Evolutionary conservation across 2,113 vertebrate species (phyloP), one percentile per base, ranked within the genome.

Genomic region (Gasterosteus aculeatus): DNA sequence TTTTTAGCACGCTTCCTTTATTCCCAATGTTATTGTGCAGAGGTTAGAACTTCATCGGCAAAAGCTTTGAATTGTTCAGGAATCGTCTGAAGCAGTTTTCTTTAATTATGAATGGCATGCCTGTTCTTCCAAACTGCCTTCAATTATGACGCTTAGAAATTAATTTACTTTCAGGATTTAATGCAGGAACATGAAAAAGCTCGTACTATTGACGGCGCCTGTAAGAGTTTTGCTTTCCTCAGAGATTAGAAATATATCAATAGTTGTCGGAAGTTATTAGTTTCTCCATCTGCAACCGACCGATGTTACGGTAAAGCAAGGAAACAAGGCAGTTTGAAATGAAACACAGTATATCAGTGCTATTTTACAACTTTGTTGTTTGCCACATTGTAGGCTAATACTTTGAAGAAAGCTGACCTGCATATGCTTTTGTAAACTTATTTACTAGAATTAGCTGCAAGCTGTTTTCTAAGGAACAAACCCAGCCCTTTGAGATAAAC

Each of bases 401-500:
- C 74, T 84, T 76, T 84, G 83, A 90, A 84, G 74, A 58, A 77
- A 53, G 74, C 90, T 84, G 87, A 90, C 89, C 89, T 85, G 89
- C 79, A 82, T 81, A 77, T 69, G 72, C 82, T 88, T 90, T 89
- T 90, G 87, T 89, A 80, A 83, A 81, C 72, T 84, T 87, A 90
- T 89, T 92, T 89, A 88, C 82, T 81, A 86, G 88, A 87, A 92
- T 89, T 89, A 87, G 86, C 85, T 87, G 73, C 18, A 10, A 82
- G 87, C 87, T 74, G 69, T 87, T 83, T 91, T 91, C 87, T 90
- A 90, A 91, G 83, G 83, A 88, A 87, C 87, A 87, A 90, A 90
- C 82, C 87, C 85, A 88, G 87, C 84, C 79, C 88, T 91, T 93
- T 92, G 89, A 92, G 92, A 93, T 93, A 92, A 92, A 89, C 80